Conservation (phyloP, 2,888 invertebrate genomes). For the Syrista parreyssii region DNA sequence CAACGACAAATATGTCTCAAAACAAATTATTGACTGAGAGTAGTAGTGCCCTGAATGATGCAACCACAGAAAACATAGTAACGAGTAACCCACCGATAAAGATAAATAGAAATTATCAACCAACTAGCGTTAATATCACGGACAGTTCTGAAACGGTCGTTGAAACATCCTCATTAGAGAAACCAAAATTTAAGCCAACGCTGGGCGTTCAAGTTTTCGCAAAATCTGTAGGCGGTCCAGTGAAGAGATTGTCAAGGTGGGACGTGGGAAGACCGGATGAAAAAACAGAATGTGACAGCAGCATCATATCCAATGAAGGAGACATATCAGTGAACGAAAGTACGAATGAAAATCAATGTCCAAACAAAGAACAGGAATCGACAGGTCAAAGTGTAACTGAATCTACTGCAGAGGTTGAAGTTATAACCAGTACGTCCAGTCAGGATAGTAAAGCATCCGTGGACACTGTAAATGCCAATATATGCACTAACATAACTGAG, state of each 20-base stretch:
- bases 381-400: slow-evolving; percentile 17
- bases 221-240: slow-evolving; percentile 33
- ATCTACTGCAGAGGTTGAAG: slow-evolving; percentile 28
- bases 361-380: slow-evolving; percentile 22
- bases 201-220: slow-evolving; percentile 62
- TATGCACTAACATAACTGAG: slow-evolving; percentile 3
- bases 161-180: slow-evolving; percentile 30
- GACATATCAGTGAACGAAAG: slow-evolving; percentile 51
- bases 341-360: slow-evolving; percentile 25
- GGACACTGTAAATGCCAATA: neutral
- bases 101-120: slow-evolving; percentile 41
- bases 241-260: slow-evolving; percentile 65
- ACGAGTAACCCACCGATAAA: slow-evolving; percentile 41
- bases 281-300: slow-evolving; percentile 49
- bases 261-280: slow-evolving; percentile 64
- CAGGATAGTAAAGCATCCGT: slow-evolving; percentile 4
- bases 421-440: slow-evolving; percentile 34
- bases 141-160: slow-evolving; percentile 29
- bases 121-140: slow-evolving; percentile 31
- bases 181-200: slow-evolving; percentile 58
- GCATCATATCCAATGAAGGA: slow-evolving; percentile 52
- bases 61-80: slow-evolving; percentile 42
- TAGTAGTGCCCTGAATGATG: slow-evolving; percentile 44
- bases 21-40: slow-evolving; percentile 36
- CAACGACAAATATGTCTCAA: slow-evolving; percentile 35